A percentile compares a stretch with the other conserved stretches of the same genome.
These are phyloP conservation scores for Halocynthia roretzi DNA, from an alignment of 23 tunicate genomes.

Conservation along the genomic window DNA sequence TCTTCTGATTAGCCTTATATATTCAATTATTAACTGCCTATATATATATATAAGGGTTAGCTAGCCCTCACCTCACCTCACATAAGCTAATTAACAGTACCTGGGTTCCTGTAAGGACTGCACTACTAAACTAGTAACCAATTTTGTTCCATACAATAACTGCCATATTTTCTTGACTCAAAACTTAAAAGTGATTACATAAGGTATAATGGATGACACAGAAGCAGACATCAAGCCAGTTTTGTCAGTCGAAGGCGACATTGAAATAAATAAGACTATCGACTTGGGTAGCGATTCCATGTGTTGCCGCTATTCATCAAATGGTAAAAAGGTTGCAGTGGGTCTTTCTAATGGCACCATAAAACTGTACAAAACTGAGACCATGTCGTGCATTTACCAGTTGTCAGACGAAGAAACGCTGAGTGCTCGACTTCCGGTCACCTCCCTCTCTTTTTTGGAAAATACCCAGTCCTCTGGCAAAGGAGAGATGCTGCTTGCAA, in stretches of 20 bases:
- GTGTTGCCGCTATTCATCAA: slow-evolving; percentile 69
- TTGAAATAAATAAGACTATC: slow-evolving; percentile 62
- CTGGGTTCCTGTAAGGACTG: too few species aligned
- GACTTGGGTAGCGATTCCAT: slow-evolving; percentile 70
- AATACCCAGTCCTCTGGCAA: slow-evolving; percentile 27
- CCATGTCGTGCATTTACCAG: slow-evolving; percentile 69
- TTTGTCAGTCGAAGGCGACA: slow-evolving; percentile 59
- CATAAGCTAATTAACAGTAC: too few species aligned
- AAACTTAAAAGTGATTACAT: too few species aligned
- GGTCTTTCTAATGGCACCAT: slow-evolving; percentile 83
- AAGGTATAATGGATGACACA: too few species aligned
- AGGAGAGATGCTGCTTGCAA: slow-evolving; percentile 61
- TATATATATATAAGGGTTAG: too few species aligned
- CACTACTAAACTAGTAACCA: too few species aligned
- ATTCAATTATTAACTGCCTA: too few species aligned
- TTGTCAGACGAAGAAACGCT: slow-evolving; percentile 67
- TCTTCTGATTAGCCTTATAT: too few species aligned
- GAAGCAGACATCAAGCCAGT: slow-evolving; percentile 28
- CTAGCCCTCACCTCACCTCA: too few species aligned
- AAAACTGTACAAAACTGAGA: slow-evolving; percentile 54
- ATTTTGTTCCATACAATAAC: too few species aligned
- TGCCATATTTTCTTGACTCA: too few species aligned
- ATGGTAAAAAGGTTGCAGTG: slow-evolving; percentile 79
- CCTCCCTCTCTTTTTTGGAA: slow-evolving; percentile 56
- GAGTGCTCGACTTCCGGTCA: slow-evolving; percentile 59